Evolutionary conservation across 2,888 invertebrate genomes (phyloP).

Genomic region (Ennomos quercinarius): DNA sequence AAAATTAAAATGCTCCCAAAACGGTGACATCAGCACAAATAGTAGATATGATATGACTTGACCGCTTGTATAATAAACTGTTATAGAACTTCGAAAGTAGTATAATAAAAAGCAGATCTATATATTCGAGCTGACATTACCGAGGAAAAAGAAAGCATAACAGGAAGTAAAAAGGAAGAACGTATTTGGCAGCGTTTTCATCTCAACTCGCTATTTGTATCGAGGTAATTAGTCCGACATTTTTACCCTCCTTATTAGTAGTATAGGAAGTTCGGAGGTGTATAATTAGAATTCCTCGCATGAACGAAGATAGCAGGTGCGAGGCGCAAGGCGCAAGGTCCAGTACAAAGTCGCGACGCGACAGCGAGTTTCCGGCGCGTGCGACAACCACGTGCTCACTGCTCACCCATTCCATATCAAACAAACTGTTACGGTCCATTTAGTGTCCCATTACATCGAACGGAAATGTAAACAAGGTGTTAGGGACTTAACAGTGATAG

Average conservation of each 20-base stretch:
- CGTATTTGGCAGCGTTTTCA: constrained; percentile 29
- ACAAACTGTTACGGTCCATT: constrained; percentile 54
- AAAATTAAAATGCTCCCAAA: constrained; percentile 8
- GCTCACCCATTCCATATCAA: constrained; percentile 46
- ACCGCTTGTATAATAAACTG: background rate
- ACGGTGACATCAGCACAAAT: constrained; percentile 2
- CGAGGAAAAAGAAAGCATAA: constrained; percentile 25
- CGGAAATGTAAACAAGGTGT: constrained; percentile 56
- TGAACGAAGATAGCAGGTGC: constrained; percentile 59
- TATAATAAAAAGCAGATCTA: too few relatives aligned
- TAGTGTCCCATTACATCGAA: constrained; percentile 54
- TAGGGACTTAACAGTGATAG: constrained; percentile 20
- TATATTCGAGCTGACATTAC: too few relatives aligned
- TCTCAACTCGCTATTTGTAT: constrained; percentile 33
- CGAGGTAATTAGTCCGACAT: constrained; percentile 40
- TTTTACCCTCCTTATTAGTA: constrained; percentile 28
- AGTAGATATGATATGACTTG: constrained; percentile 4
- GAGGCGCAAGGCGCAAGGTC: constrained; percentile 24
- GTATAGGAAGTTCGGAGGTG: constrained; percentile 31
- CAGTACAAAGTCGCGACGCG: constrained; percentile 54
- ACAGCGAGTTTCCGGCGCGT: constrained; percentile 65
- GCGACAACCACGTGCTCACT: constrained; percentile 68
- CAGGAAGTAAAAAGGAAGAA: constrained; percentile 14
- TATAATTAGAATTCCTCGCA: constrained; percentile 61
- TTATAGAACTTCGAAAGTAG: too few relatives aligned